Percentiles rank a stretch among this genome's conserved stretches.
Conservation (phyloP, 2,113 vertebrate genomes). For the Corythaixoides concolor region DNA sequence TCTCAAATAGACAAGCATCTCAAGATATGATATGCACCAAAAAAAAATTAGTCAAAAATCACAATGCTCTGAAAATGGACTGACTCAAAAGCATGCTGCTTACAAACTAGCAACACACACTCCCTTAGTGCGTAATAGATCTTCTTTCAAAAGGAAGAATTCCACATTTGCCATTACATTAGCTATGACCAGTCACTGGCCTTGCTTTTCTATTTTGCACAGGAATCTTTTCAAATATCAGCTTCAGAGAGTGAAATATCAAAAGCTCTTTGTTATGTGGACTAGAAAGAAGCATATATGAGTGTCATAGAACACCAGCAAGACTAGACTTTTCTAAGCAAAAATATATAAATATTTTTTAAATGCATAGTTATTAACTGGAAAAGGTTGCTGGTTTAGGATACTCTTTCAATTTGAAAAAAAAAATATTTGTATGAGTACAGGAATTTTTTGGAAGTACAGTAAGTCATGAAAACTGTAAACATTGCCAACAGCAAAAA, state of each 20-base stretch:
- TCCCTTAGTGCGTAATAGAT: background rate
- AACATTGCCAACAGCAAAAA: background rate
- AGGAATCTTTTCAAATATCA: background rate
- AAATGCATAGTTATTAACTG: background rate
- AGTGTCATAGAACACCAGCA: background rate
- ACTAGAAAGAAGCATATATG: background rate
- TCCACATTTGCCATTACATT: background rate
- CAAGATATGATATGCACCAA: background rate
- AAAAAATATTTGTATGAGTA: background rate
- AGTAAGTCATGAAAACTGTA: conserved; percentile 11
- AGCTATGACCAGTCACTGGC: background rate
- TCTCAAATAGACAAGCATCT: background rate
- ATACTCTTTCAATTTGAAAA: background rate
- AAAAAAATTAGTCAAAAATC: background rate
- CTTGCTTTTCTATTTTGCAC: background rate
- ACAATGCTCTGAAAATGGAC: background rate
- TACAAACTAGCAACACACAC: background rate
- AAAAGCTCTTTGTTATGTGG: background rate
- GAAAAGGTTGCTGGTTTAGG: background rate
- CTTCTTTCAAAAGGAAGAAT: background rate
- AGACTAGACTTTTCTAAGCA: background rate
- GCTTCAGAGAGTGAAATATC: background rate
- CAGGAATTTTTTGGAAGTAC: background rate
- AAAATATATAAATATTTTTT: background rate
- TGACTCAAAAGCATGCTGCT: background rate